Percentiles rank a stretch among this genome's conserved stretches.
These are phyloP conservation scores for Bergia sp. DNA, from an alignment of 92 coral and sea anemone species.

Conservation along the genomic window DNA sequence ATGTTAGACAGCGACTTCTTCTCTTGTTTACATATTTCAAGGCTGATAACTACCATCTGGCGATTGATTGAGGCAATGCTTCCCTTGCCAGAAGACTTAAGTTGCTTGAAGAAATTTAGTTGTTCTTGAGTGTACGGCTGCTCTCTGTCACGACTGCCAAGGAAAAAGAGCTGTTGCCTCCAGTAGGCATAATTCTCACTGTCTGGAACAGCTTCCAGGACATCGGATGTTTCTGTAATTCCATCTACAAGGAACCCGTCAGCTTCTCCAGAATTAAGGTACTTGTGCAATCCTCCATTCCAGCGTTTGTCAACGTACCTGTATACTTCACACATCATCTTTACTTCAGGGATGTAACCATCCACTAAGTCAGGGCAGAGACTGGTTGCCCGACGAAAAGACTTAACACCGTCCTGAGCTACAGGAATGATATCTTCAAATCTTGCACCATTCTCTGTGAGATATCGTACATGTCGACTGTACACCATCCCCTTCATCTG, in stretches of 20 bases:
- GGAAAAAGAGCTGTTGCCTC: conserved; percentile 46
- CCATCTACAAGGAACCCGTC: conserved; percentile 57
- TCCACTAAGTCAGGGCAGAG: conserved; percentile 58
- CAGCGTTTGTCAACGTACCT: conserved; percentile 44
- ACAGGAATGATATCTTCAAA: conserved; percentile 31
- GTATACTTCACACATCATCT: conserved; percentile 67
- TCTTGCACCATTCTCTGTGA: conserved; percentile 33
- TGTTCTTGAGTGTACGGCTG: conserved; percentile 18
- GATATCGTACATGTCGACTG: conserved; percentile 61
- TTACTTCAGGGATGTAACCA: conserved; percentile 64
- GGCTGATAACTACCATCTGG: conserved; percentile 48
- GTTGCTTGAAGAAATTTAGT: conserved; percentile 40
- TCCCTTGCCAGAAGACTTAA: conserved; percentile 44
- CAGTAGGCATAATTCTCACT: conserved; percentile 54
- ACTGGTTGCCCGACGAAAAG: conserved; percentile 65
- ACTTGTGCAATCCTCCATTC: conserved; percentile 47
- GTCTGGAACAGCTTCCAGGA: conserved; percentile 61
- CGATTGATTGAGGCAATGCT: conserved; percentile 67
- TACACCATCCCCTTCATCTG: conserved; percentile 80
- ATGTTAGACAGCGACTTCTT: conserved; percentile 21
- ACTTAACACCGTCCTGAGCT: conserved; percentile 60
- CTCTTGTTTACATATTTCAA: conserved; percentile 48
- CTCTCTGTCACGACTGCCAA: conserved; percentile 25
- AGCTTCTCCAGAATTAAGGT: conserved; percentile 36
- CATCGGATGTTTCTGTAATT: conserved; percentile 53